phyloP scores from a whole-genome alignment of 2,888 invertebrate genomes.

The Troglohyphantes excavatus region DNA sequence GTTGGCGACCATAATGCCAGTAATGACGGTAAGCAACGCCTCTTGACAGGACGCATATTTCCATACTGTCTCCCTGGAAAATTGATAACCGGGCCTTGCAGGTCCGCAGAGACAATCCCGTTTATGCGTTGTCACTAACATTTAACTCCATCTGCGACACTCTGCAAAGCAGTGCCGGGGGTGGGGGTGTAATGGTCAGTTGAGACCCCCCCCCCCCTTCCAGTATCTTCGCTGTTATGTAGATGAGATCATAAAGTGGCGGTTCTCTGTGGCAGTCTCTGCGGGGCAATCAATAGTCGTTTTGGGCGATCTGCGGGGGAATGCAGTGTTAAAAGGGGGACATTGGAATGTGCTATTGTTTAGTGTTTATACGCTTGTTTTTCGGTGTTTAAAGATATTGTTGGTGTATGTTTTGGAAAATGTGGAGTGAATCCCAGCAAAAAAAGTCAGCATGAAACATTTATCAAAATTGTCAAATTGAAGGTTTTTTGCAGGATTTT shows the following conservation, averaged over 20 bases:
- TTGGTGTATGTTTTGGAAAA: too few species aligned
- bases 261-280: conserved; percentile 22
- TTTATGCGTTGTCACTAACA: conserved; percentile 53
- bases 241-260: conserved; percentile 60
- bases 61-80: conserved; percentile 8
- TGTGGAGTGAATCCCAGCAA: too few species aligned
- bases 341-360: too few species aligned
- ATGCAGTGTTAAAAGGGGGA: too few species aligned
- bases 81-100: conserved; percentile 43
- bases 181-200: conserved; percentile 33
- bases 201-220: conserved; percentile 21
- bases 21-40: conserved; percentile 38
- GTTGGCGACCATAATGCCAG: conserved; percentile 8
- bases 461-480: too few species aligned
- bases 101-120: conserved; percentile 38
- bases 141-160: conserved; percentile 67
- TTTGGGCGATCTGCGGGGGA: background rate
- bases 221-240: conserved; percentile 48
- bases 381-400: too few species aligned
- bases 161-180: conserved; percentile 20
- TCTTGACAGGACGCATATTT: conserved; percentile 18
- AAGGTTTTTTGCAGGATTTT: too few species aligned
- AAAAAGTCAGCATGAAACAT: too few species aligned
- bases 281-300: conserved; percentile 43
- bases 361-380: too few species aligned